Conservation (phyloP, 1,140 invertebrate genomes). For the Cherax quadricarinatus region DNA sequence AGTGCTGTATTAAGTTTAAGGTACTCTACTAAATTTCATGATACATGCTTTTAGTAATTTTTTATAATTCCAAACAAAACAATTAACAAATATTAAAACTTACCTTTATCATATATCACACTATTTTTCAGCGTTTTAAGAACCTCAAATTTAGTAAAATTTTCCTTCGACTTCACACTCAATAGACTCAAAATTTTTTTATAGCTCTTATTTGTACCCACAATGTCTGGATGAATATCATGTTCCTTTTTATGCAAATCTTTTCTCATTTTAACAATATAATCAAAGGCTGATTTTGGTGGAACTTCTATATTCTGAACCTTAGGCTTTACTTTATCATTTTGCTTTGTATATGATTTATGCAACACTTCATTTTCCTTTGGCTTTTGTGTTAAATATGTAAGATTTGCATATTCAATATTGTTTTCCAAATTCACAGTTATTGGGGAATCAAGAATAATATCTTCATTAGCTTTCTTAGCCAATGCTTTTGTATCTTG, state of each 20-base stretch:
- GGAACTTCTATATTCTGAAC: neutral
- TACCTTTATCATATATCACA: slow-evolving; percentile 71
- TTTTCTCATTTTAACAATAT: slow-evolving; percentile 59
- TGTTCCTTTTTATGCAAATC: slow-evolving; percentile 25
- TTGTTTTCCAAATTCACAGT: neutral
- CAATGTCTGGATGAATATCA: slow-evolving; percentile 3
- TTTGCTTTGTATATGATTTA: neutral
- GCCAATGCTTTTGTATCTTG: neutral
- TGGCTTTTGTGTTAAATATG: neutral
- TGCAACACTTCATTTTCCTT: neutral
- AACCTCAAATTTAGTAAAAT: slow-evolving; percentile 64
- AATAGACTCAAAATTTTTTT: slow-evolving; percentile 63
- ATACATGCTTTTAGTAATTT: too few relatives aligned
- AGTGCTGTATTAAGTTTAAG: too few relatives aligned
- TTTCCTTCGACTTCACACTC: slow-evolving; percentile 16
- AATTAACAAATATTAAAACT: slow-evolving; percentile 40
- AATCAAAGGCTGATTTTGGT: slow-evolving; percentile 62
- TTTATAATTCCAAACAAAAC: neutral
- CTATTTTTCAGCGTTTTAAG: slow-evolving; percentile 60
- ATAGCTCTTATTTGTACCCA: slow-evolving; percentile 24
- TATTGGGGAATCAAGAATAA: neutral
- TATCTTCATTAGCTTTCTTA: neutral
- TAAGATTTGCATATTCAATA: neutral
- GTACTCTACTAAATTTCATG: too few relatives aligned
- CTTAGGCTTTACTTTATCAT: slow-evolving; percentile 1